Percentiles rank a stretch among this genome's conserved stretches.
Evolutionary conservation across 2,797 vertebrate species (phyloP).

Genomic region (Strix occidentalis): DNA sequence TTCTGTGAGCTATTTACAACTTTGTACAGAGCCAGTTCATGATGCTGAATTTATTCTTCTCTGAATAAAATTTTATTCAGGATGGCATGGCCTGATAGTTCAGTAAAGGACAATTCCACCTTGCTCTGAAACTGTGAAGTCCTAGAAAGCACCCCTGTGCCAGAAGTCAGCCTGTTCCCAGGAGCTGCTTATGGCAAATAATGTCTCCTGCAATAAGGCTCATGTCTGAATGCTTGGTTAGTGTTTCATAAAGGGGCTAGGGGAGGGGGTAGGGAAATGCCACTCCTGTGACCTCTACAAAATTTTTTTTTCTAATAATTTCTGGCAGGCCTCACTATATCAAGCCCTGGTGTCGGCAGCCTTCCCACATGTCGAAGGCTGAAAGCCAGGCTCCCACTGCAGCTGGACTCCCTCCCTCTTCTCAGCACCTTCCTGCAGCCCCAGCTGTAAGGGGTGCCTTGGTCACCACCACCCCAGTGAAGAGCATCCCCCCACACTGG

Average conservation of each 20-base stretch:
- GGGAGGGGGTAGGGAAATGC: fast-evolving
- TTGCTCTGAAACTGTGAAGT: not conserved
- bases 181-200: not conserved
- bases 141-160: not conserved
- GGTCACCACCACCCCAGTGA: not conserved
- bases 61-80: not conserved
- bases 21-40: not conserved
- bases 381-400: not conserved
- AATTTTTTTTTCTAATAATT: not conserved
- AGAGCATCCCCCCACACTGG: fast-evolving
- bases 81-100: not conserved
- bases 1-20: not conserved
- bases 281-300: not conserved
- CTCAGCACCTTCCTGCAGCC: not conserved
- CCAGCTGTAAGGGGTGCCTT: not conserved
- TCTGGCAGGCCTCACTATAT: not conserved
- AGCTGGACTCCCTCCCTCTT: not conserved
- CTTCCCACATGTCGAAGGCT: fast-evolving
- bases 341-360: fast-evolving
- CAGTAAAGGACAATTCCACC: not conserved
- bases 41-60: not conserved
- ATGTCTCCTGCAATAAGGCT: not conserved
- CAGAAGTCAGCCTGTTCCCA: not conserved
- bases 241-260: not conserved
- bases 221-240: not conserved